Conservation (phyloP, 2,888 invertebrate species). For the Micoletzkya japonica region DNA sequence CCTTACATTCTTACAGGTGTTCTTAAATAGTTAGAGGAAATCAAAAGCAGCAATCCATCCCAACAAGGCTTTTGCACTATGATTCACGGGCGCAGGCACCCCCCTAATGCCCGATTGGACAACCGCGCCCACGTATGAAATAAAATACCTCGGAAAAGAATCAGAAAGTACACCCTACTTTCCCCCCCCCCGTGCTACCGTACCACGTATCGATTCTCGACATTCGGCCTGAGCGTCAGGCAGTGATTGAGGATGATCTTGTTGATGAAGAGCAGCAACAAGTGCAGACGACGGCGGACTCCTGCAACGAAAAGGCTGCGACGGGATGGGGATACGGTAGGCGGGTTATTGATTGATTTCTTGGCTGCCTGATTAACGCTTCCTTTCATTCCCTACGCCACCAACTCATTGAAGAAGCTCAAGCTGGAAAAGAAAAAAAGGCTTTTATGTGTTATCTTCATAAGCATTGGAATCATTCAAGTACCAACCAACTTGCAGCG, state of each 20-base stretch:
- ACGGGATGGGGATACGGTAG: neutral
- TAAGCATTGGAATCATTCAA: no score
- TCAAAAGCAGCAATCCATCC: no score
- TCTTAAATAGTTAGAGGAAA: no score
- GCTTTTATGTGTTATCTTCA: no score
- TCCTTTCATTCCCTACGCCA: neutral
- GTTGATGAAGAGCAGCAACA: slow-evolving; percentile 17
- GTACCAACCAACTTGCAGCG: slow-evolving; percentile 16
- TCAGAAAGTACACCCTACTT: neutral
- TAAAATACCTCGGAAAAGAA: neutral
- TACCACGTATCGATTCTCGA: slow-evolving; percentile 27
- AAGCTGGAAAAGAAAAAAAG: no score
- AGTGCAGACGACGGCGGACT: slow-evolving; percentile 7
- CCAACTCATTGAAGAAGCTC: no score
- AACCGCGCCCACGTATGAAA: neutral
- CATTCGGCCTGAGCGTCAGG: neutral
- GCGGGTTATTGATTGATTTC: neutral
- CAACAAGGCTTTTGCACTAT: no score
- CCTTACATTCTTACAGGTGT: no score
- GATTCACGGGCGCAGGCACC: no score
- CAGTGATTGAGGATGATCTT: slow-evolving; percentile 17
- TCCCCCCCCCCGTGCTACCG: neutral
- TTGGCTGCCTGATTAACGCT: neutral
- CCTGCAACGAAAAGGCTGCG: neutral
- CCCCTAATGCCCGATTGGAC: no score